phyloP scores from a whole-genome alignment of 2,797 vertebrate genomes.

The Sebastiscus tertius region DNA sequence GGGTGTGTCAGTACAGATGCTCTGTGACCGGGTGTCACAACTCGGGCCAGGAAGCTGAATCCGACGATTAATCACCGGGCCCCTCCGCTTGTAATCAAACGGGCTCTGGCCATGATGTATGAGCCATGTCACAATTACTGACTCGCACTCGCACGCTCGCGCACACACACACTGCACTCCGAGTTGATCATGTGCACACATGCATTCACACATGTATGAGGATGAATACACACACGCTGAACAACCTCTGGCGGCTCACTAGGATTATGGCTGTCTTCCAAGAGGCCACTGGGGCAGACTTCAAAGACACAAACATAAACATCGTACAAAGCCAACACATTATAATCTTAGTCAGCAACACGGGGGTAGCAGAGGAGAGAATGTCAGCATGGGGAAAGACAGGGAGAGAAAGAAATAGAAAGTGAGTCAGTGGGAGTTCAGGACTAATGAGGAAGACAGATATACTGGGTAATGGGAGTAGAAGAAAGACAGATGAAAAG shows the following conservation, averaged over 20 bases:
- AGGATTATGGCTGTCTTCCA: constrained; percentile 74
- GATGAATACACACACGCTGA: constrained; percentile 46
- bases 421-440: constrained; percentile 63
- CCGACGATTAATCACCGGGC: constrained; percentile 98
- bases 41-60: constrained; percentile 98
- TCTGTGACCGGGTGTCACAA: constrained; percentile 98
- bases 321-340: constrained; percentile 70
- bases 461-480: constrained; percentile 66
- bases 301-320: constrained; percentile 79
- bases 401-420: constrained; percentile 34
- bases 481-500: constrained; percentile 67
- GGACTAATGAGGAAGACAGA: constrained; percentile 76
- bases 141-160: constrained; percentile 65
- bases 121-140: constrained; percentile 95
- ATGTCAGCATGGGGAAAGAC: constrained; percentile 40
- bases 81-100: constrained; percentile 99
- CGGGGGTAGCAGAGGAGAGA: constrained; percentile 39
- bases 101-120: constrained; percentile 97
- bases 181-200: constrained; percentile 50
- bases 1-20: constrained; percentile 96
- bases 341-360: constrained; percentile 77
- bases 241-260: constrained; percentile 55
- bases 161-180: not conserved
- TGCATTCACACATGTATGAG: constrained; percentile 65
- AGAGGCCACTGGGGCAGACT: constrained; percentile 68